Percentiles rank a stretch among this genome's conserved stretches.
Conservation (phyloP, 53 echinoderm and acorn worm species). For the Holothuria scabra region DNA sequence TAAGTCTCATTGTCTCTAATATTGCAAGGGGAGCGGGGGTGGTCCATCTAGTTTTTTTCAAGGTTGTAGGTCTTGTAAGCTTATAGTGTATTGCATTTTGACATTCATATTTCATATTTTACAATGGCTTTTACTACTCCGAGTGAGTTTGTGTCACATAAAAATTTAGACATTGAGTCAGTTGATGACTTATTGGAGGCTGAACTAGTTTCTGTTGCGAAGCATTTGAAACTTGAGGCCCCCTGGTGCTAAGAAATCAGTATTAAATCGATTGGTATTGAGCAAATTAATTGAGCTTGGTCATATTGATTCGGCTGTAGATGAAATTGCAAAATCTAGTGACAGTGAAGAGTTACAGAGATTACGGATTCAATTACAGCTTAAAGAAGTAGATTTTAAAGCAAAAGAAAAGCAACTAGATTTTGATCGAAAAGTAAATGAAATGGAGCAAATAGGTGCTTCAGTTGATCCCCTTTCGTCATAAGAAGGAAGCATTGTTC, state of each 20-base stretch:
- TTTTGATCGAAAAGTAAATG: conserved; percentile 33
- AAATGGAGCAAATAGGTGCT: conserved; percentile 58
- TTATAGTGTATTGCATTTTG: not conserved
- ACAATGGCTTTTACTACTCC: conserved; percentile 6
- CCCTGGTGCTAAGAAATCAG: too few relatives aligned
- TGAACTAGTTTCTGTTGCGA: not conserved
- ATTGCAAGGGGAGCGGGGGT: not conserved
- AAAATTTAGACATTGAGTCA: not conserved
- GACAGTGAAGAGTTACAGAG: too few relatives aligned
- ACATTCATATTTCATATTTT: not conserved
- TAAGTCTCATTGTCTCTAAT: too few relatives aligned
- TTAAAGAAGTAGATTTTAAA: too few relatives aligned
- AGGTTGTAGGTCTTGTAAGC: not conserved
- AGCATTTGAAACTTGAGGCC: conserved; percentile 33
- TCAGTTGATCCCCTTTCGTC: too few relatives aligned
- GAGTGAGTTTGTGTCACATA: conserved; percentile 2
- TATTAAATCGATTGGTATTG: too few relatives aligned
- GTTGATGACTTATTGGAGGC: conserved; percentile 6
- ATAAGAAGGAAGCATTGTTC: too few relatives aligned
- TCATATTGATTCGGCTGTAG: too few relatives aligned
- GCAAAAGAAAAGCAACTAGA: conserved; percentile 16
- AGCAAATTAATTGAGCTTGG: too few relatives aligned
- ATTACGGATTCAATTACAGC: too few relatives aligned
- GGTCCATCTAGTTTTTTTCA: not conserved
- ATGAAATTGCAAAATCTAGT: too few relatives aligned